These are phyloP conservation scores for Papilio xuthus DNA, from an alignment of 1,140 invertebrate species.

Conservation along the genomic window DNA sequence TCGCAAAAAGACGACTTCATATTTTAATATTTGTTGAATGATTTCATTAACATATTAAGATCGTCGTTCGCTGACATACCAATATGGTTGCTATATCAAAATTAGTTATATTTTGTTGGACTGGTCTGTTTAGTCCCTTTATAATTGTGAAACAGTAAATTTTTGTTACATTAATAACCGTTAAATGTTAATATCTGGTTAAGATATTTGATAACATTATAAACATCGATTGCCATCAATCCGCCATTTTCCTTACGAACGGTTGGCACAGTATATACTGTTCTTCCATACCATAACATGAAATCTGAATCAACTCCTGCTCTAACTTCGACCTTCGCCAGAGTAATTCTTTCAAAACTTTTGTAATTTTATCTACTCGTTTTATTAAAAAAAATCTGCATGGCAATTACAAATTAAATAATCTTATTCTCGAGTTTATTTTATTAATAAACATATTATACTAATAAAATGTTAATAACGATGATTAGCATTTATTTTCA, in stretches of 20 bases:
- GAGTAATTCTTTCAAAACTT: no score
- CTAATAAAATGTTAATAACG: not conserved
- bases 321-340: no score
- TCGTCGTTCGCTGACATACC: not conserved
- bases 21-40: not conserved
- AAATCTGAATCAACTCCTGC: no score
- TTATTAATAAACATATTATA: not conserved
- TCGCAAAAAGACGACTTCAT: not conserved
- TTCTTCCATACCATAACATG: no score
- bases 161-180: not conserved
- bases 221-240: not conserved
- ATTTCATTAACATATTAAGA: not conserved
- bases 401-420: not conserved
- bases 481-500: not conserved
- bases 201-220: not conserved
- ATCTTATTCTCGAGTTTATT: not conserved
- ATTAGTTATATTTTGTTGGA: not conserved
- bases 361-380: no score
- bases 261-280: no score
- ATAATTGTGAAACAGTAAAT: not conserved
- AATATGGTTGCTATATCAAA: not conserved
- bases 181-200: not conserved
- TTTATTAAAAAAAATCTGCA: no score
- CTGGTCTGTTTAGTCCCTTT: not conserved
- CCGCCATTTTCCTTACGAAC: no score